phyloP scores from a whole-genome alignment of 2,113 vertebrate species.

The Pterocles orientalis region DNA sequence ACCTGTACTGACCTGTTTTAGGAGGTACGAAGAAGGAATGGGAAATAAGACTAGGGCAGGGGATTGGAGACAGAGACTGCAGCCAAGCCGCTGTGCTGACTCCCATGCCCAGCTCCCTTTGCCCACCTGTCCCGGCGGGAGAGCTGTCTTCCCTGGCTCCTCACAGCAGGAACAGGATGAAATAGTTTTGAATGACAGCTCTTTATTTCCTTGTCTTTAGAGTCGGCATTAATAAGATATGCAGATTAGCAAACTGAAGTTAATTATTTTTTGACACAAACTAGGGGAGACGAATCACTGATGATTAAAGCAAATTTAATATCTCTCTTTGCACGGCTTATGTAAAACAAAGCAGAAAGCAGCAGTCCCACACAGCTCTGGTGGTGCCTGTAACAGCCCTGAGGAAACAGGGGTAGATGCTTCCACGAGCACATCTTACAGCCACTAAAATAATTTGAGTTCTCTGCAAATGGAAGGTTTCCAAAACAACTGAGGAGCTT shows the following conservation, averaged over 20 bases:
- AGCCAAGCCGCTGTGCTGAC: neutral
- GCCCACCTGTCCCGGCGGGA: neutral
- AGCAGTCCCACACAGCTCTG: neutral
- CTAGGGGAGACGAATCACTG: slow-evolving; percentile 32
- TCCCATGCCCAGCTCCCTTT: neutral
- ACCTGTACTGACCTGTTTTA: neutral
- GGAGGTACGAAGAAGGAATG: neutral
- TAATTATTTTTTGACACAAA: slow-evolving; percentile 46
- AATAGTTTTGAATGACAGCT: neutral
- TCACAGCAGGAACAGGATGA: neutral
- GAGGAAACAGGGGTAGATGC: neutral
- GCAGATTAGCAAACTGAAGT: slow-evolving; percentile 32
- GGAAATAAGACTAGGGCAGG: neutral
- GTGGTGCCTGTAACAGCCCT: neutral
- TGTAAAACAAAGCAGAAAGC: neutral
- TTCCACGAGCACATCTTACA: neutral
- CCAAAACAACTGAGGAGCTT: neutral
- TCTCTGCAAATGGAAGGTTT: neutral
- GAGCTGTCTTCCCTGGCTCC: neutral
- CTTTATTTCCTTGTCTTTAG: slow-evolving; percentile 3
- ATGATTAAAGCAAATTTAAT: slow-evolving; percentile 29
- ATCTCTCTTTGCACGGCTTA: neutral
- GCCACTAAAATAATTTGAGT: neutral
- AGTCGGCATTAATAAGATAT: slow-evolving; percentile 29
- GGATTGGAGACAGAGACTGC: neutral